Conservation (phyloP, 2,113 vertebrate genomes). For the Ia io region DNA sequence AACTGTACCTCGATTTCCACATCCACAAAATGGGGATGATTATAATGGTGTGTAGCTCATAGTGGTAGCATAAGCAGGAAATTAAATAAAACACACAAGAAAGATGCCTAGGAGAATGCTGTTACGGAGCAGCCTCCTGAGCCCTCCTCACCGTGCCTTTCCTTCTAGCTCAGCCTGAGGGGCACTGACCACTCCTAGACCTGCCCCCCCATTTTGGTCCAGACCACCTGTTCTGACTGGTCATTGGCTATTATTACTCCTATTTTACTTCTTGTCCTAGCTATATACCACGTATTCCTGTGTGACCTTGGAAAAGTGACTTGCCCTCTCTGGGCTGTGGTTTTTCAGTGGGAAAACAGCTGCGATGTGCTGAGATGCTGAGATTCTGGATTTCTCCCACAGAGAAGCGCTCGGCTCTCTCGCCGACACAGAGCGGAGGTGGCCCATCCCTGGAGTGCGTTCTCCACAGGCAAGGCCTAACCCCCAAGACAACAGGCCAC, state of each 20-base stretch:
- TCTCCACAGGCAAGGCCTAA: background rate
- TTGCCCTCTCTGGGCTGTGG: background rate
- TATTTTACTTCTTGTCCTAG: background rate
- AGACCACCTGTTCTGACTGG: background rate
- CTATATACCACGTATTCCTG: background rate
- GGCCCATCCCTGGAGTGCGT: background rate
- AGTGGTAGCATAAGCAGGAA: background rate
- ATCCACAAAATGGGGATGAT: background rate
- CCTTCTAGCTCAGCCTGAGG: background rate
- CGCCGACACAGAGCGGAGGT: background rate
- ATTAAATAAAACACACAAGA: background rate
- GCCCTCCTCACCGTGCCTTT: background rate
- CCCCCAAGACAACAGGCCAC: background rate
- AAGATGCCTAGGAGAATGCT: background rate
- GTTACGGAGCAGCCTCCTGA: background rate
- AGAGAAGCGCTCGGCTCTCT: background rate
- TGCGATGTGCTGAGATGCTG: background rate
- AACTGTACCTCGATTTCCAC: background rate
- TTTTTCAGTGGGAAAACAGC: background rate
- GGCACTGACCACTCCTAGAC: background rate
- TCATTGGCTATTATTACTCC: background rate
- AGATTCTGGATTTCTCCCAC: background rate
- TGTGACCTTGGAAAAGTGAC: constrained; percentile 29
- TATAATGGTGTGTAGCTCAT: too few species aligned
- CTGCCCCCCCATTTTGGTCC: background rate